Evolutionary conservation across 2,888 invertebrate genomes (phyloP), one percentile per base, ranked within the genome.

Genomic region (Drosophila anceps): DNA sequence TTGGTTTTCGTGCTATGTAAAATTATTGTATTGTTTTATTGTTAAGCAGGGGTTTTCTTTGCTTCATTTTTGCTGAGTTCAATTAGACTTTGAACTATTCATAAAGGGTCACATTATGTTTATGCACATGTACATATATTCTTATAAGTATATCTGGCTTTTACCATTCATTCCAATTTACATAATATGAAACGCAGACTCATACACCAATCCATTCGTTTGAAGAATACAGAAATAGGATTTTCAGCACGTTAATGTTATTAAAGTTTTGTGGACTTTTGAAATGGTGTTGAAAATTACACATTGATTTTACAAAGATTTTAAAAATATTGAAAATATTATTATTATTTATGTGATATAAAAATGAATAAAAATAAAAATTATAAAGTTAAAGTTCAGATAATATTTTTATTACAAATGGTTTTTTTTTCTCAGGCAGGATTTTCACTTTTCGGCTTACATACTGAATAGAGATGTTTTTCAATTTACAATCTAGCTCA

Each of bases 1-100:
- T 69, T 69, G 58, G 67, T 67, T 69, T 80, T 69, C 55, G n/a
- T 66, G 46, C 62, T 69, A 62, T 80, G 62, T 79, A 81, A 80
- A 79, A 57, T 80, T 81, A 81, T 81, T 77, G 74, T 79, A 29
- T 27, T 48, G 6, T 24, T 48, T 48, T 31, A 43, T 41, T 69
- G 61, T 73, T 73, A 74, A 64, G 61, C 64, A 74, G 65, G 50
- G 64, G 57, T 33, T n/a, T 35, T 55, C 15, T 24, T 54, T 39
- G 31, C 50, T 58, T 77, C 62, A 75, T 75, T 79, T 62, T 77
- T 76, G 63, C 66, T 75, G 63, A 46, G 64, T 75, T 80, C 54
- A 61, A 64, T 67, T 79, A 59, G 64, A 54, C 61, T 79, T 75
- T 75, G 66, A 70, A 79, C 70, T 63, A 54, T 73, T 60, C 39